Conservation (phyloP, 2,113 vertebrate genomes). For the Semicossyphus pulcher region DNA sequence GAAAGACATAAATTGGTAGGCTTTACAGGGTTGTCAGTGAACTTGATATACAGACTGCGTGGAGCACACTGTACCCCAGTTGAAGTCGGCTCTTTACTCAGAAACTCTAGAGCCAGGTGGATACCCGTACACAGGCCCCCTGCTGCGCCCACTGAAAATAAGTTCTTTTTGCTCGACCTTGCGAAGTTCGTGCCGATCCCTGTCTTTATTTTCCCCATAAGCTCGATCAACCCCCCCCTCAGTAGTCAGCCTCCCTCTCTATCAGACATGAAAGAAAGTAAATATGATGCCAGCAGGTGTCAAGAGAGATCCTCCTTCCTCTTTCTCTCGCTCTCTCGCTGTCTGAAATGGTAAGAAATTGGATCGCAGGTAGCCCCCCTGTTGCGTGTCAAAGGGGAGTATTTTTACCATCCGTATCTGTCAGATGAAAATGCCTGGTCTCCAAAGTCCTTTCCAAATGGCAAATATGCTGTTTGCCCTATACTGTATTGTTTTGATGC, state of each 20-base stretch:
- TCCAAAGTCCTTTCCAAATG: slow-evolving; percentile 45
- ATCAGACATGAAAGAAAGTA: slow-evolving; percentile 52
- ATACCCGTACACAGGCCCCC: background rate
- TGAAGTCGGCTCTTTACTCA: background rate
- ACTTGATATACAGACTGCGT: background rate
- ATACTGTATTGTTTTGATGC: slow-evolving; percentile 21
- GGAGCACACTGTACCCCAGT: background rate
- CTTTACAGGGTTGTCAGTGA: no score
- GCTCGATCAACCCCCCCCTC: slow-evolving; percentile 29
- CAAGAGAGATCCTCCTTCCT: slow-evolving; percentile 40
- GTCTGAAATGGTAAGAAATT: slow-evolving; percentile 50
- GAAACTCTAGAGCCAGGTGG: background rate
- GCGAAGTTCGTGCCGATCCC: slow-evolving; percentile 1
- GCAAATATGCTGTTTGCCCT: slow-evolving; percentile 19
- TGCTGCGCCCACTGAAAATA: background rate
- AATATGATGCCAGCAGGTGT: slow-evolving; percentile 48
- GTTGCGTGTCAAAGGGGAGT: slow-evolving; percentile 47
- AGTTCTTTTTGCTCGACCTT: slow-evolving; percentile 3
- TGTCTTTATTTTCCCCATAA: background rate
- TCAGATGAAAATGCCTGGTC: slow-evolving; percentile 54
- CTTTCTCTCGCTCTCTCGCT: slow-evolving; percentile 3
- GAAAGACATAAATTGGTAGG: background rate
- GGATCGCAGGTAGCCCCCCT: slow-evolving; percentile 41
- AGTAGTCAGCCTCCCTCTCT: slow-evolving; percentile 10
- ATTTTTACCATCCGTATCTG: slow-evolving; percentile 59